These are phyloP conservation scores for Passer domesticus DNA, from an alignment of 2,113 vertebrate genomes.

Conservation along the genomic window DNA sequence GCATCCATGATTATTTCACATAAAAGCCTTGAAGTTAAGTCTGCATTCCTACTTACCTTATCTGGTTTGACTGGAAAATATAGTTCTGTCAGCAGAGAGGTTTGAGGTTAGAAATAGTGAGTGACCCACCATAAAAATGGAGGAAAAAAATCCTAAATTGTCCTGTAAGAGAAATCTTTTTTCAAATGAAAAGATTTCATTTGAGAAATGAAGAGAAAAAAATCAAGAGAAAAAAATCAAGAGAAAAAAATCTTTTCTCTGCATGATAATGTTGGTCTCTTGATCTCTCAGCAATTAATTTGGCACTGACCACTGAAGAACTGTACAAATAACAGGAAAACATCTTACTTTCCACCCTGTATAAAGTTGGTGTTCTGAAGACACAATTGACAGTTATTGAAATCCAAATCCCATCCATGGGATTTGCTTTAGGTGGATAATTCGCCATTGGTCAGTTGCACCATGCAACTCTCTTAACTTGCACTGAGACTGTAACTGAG, in stretches of 20 bases:
- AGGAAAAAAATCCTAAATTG: background rate
- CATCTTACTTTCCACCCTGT: background rate
- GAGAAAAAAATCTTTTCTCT: background rate
- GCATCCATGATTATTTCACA: background rate
- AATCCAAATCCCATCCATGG: background rate
- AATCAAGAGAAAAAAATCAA: too few species aligned
- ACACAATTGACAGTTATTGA: background rate
- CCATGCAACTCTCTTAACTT: background rate
- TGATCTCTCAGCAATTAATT: background rate
- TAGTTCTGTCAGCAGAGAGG: background rate
- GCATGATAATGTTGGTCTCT: background rate
- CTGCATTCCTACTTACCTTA: background rate
- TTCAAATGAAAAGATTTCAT: background rate
- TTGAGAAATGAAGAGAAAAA: too few species aligned
- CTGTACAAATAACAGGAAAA: background rate
- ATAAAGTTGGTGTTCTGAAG: background rate
- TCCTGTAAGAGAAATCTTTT: background rate
- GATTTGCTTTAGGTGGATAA: background rate
- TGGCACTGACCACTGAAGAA: background rate
- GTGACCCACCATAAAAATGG: rapidly evolving
- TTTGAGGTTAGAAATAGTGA: background rate
- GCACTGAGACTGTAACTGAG: background rate
- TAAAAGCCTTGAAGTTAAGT: background rate
- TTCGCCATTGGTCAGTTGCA: background rate
- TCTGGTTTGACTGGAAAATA: background rate